Evolutionary conservation across 2,113 vertebrate genomes (phyloP), one percentile per base, ranked within the genome.

Genomic region (Zapus hudsonius): DNA sequence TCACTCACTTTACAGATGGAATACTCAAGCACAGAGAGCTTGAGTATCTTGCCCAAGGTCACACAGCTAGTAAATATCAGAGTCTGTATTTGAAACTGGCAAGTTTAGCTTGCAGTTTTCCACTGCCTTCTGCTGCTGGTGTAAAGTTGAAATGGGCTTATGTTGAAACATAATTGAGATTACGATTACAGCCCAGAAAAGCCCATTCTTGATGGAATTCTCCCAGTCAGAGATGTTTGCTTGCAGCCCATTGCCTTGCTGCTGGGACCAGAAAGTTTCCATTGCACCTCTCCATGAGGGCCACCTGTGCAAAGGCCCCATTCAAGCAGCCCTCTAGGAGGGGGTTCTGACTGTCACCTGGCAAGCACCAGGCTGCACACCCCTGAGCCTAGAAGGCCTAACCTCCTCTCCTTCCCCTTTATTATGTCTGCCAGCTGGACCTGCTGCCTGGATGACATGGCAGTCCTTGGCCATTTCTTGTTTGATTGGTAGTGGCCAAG

Each of bases 361-460:
- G 44, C 27, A 4, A 3, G 20, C 27, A 1, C 3, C 72, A 25
- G 31, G 66, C 57, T 44, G 81, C 72, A 25, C 25, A 12, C 19
- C 4, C 38, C 20, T 23, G 22, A 67, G 61, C 23, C 44, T 17
- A 23, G 20, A 2, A 47, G n/a, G 22, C 5, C 20, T 17, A 12
- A 25, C 23, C 6, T 12, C 36, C 10, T 25, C 47, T 36, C 36
- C 64, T 7, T 31, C 44, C 52, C 33, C 0, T 29, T 27, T 17
- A 10, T 27, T 23, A 0, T 2, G 5, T 57, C 57, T 66, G 67
- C 40, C 25, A 3, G 44, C 17, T 22, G 23, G 76, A 44, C 55
- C 67, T 0, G 0, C 38, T 15, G 16, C 67, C 82, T 5, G 7
- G 22, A 15, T 13, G 36, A 4, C 2, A 0, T 12, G 9, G n/a